Base-by-base conservation (phyloP, 2,113 vertebrate species). In the Trogon melanurus region DNA sequence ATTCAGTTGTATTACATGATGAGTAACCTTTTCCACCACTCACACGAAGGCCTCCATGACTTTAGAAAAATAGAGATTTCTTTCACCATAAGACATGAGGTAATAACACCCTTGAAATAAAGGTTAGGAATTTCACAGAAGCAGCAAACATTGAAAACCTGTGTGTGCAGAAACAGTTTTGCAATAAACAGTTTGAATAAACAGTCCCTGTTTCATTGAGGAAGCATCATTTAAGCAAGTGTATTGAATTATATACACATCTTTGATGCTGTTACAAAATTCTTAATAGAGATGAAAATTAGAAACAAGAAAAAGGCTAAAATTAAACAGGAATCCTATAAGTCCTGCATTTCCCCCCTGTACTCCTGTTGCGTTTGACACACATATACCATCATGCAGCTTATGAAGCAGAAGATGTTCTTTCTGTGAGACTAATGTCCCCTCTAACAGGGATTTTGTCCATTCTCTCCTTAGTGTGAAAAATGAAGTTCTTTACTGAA, bases 1-100 rank as follows among this genome's bases (percentile, higher is more conserved):
- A 44, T 79, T 64, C 2, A 3, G 6, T 58, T 76, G 27, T 61
- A 0, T 19, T 44, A 5, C 14, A 29, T 22, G 41, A 6, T 10
- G 11, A 38, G 4, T n/a, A 78, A 18, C 26, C 21, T 74, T 83
- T 30, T 20, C 56, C 38, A 53, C 8, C 26, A 60, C 44, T 80
- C 29, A 2, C 0, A 57, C 44, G 7, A 88, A 56, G 29, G n/a
- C 13, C 72, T 8, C 36, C 38, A 3, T 4, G 21, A 51, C 62
- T 89, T 89, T 34, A 65, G 50, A 74, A 82, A 82, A 60, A 14
- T 0, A 38, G 23, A 30, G 47, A 78, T 83, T 70, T 90, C 12
- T 53, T 83, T 80, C 20, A 5, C 34, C 25, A 21, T 44, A 64
- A 79, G 78, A 56, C 30, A 21, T 20, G 29, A 58, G 22, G 38